These are phyloP conservation scores for Spodoptera exigua DNA, from an alignment of 2,888 invertebrate genomes.

Conservation along the genomic window DNA sequence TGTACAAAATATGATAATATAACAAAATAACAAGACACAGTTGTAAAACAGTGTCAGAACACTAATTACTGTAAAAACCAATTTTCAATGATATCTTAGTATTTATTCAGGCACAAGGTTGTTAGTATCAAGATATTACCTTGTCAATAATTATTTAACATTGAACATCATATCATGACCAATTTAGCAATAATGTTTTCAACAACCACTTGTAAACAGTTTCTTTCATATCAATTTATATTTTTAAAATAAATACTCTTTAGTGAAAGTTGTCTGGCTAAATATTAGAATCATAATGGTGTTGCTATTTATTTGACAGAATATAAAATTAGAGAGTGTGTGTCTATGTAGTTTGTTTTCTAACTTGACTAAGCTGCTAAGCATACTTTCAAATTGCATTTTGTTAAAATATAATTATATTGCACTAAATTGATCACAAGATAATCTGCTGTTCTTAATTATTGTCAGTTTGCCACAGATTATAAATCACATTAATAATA, in stretches of 20 bases:
- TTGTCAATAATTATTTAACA: conserved; percentile 46
- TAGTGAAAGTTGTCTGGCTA: conserved; percentile 44
- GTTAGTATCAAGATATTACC: conserved; percentile 44
- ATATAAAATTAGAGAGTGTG: conserved; percentile 32
- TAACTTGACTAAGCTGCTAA: too few species aligned
- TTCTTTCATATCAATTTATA: conserved; percentile 21
- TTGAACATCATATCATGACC: conserved; percentile 24
- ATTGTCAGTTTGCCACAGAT: too few species aligned
- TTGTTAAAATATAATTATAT: too few species aligned
- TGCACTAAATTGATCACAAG: too few species aligned
- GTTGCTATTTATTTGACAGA: conserved; percentile 25
- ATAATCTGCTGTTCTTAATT: too few species aligned
- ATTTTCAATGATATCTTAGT: conserved; percentile 34
- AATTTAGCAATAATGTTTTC: conserved; percentile 26
- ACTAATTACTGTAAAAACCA: conserved; percentile 11
- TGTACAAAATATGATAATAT: too few species aligned
- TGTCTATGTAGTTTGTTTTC: too few species aligned
- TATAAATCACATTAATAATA: too few species aligned
- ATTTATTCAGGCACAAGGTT: conserved; percentile 36
- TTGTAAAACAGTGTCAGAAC: conserved; percentile 17
- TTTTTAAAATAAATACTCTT: conserved; percentile 14
- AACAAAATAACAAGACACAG: too few species aligned
- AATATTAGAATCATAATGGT: conserved; percentile 37
- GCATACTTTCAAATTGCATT: too few species aligned
- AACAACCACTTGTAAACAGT: conserved; percentile 7